phyloP scores from a whole-genome alignment of 1,140 invertebrate species.

The Asbolus verrucosus region DNA sequence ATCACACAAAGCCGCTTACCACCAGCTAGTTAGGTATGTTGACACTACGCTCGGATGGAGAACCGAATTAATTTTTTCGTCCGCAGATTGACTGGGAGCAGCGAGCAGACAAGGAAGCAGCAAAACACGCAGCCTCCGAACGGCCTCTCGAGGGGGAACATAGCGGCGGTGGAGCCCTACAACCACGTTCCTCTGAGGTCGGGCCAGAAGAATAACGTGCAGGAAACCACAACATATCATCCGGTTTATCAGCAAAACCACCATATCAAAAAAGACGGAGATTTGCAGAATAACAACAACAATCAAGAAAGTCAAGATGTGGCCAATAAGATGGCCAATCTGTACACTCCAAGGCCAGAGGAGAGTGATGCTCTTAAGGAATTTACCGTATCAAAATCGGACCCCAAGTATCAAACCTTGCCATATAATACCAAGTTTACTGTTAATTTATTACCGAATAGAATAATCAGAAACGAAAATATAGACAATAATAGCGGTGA shows the following conservation, averaged over 20 bases:
- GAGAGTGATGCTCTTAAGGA: conserved; percentile 62
- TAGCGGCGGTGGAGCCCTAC: conserved; percentile 91
- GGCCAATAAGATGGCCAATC: conserved; percentile 54
- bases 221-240: conserved; percentile 61
- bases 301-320: conserved; percentile 54
- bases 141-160: conserved; percentile 73
- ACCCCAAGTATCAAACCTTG: conserved; percentile 94
- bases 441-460: conserved; percentile 68
- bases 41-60: neutral
- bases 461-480: conserved; percentile 60
- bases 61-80: too few relatives aligned
- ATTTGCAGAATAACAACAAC: conserved; percentile 51
- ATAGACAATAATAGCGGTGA: conserved; percentile 62
- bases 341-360: conserved; percentile 51
- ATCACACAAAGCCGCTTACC: conserved; percentile 64
- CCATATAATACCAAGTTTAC: conserved; percentile 90
- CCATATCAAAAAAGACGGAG: conserved; percentile 62
- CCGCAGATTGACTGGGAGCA: conserved; percentile 61
- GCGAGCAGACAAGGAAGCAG: conserved; percentile 60
- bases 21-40: conserved; percentile 63
- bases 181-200: conserved; percentile 77
- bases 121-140: conserved; percentile 58
- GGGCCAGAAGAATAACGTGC: conserved; percentile 40
- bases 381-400: conserved; percentile 80
- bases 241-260: conserved; percentile 61